Conservation (phyloP, 1,140 invertebrate genomes). For the Ruditapes philippinarum region DNA sequence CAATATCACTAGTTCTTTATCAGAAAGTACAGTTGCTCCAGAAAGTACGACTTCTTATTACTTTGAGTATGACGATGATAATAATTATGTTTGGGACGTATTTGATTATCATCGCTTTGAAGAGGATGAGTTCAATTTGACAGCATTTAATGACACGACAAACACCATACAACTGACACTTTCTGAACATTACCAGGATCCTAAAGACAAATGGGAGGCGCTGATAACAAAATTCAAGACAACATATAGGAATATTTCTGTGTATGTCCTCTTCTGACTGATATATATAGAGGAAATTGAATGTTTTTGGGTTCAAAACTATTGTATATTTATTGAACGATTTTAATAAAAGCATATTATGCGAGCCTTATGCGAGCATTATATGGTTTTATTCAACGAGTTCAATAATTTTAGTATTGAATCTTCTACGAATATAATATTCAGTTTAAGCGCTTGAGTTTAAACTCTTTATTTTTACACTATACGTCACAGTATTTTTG, state of each 20-base stretch:
- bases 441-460: too few relatives aligned
- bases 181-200: background rate
- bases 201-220: background rate
- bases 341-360: too few relatives aligned
- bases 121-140: background rate
- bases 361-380: too few relatives aligned
- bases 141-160: background rate
- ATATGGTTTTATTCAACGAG: too few relatives aligned
- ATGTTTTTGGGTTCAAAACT: too few relatives aligned
- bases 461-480: too few relatives aligned
- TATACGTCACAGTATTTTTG: too few relatives aligned
- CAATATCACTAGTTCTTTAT: background rate
- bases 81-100: background rate
- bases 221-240: background rate
- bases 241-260: background rate
- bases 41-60: background rate
- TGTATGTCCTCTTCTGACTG: too few relatives aligned
- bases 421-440: too few relatives aligned
- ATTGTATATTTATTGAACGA: too few relatives aligned
- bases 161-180: background rate
- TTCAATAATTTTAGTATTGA: too few relatives aligned
- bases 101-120: background rate
- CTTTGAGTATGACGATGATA: background rate
- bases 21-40: background rate
- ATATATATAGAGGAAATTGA: too few relatives aligned